Percentiles rank a stretch among this genome's conserved stretches.
Conservation (phyloP, 2,113 vertebrate genomes). For the Nothoprocta perdicaria region DNA sequence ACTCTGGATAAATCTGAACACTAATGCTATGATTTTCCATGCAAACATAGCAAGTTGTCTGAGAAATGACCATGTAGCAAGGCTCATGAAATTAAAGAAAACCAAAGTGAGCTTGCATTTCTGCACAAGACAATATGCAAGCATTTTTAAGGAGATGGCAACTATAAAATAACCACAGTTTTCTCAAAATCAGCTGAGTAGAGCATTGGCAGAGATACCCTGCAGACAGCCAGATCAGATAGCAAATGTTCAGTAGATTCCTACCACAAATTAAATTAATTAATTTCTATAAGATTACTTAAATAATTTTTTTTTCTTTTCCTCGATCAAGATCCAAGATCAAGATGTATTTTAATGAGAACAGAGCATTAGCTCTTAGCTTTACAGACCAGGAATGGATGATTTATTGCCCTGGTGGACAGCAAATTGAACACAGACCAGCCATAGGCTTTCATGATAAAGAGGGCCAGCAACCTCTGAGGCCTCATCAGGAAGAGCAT, state of each 20-base stretch:
- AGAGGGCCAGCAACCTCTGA: too few species aligned
- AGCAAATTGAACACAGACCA: too few species aligned
- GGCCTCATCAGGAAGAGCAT: too few species aligned
- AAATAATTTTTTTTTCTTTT: background rate
- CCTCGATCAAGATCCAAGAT: background rate
- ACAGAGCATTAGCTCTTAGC: background rate
- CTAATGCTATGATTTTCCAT: background rate
- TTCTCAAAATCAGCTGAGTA: background rate
- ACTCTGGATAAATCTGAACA: background rate
- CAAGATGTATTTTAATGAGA: background rate
- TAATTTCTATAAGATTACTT: background rate
- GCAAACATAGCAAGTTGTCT: background rate
- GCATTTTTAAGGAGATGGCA: background rate
- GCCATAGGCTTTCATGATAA: too few species aligned
- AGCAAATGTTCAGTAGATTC: background rate
- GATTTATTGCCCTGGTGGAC: too few species aligned
- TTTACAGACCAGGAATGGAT: too few species aligned
- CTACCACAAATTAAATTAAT: background rate
- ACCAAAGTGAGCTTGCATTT: background rate
- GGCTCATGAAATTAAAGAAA: conserved; percentile 33
- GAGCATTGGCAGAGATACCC: background rate
- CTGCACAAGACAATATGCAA: background rate
- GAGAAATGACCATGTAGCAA: background rate
- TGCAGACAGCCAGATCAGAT: background rate
- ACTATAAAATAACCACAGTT: background rate